Evolutionary conservation across 2,888 invertebrate genomes (phyloP), one percentile per base, ranked within the genome.

Genomic region (Morinoia aosen): DNA sequence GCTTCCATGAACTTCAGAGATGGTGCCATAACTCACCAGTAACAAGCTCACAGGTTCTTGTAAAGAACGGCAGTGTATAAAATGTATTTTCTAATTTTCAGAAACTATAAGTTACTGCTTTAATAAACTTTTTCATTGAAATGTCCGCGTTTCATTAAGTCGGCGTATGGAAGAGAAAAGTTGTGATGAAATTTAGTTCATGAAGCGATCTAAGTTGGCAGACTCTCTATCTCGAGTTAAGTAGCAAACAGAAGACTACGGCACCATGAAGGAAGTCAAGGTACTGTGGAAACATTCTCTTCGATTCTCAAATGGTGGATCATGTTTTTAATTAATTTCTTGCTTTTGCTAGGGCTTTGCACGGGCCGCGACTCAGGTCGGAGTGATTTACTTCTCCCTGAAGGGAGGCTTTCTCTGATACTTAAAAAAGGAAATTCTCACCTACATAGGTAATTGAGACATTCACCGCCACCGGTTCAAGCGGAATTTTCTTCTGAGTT

Each of bases 241-340:
- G 90, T 40, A 90, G 39, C 90, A 19, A 48, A 14, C 90, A 12
- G 90, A 90, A 40, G 90, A 90, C 40, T 90, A 90, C 90, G 90
- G 90, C 48, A 48, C 90, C 39, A 90, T 90, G 90, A 90, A 90
- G 90, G 90, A 90, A 48, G 90, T 90, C 90, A 90, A 90, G 90
- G 90, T 90, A 90, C 16, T 12, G 90, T 90, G 39, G 40, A 8
- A 39, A 16, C 90, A 12, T 90, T 14, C 12, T 12, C 39, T 90
- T 39, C 19, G 5, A 25, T 16, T 8, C 25, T 76, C 8, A 76
- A 16, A 76, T 33, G 10, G 33, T 76, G 1, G 10, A 76, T 76
- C 25, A 14, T 61, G 61, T 76, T 33, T 33, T 25, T 3, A 76
- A 76, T 76, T 16, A 10, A 48, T 48, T 48, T 48, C 48, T 48